Evolutionary conservation across 2,888 invertebrate genomes (phyloP), one percentile per base, ranked within the genome.

Genomic region (Synergus japonicus): DNA sequence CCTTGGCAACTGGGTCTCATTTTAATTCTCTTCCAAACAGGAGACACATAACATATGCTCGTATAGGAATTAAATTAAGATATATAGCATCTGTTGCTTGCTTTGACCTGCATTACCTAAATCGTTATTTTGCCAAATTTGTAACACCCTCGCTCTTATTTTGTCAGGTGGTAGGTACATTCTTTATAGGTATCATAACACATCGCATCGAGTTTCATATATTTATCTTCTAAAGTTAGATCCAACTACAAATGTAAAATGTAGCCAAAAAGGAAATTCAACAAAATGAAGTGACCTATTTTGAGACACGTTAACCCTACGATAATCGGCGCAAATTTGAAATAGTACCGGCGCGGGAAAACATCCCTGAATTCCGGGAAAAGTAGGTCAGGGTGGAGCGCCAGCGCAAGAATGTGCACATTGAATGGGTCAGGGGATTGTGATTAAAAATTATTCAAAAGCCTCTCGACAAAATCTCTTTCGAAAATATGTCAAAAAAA

Each of bases 1-100:
- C 65, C 63, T 65, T 85, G 83, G 79, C 79, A 58, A 76, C 80
- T 64, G 49, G 73, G 54, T 73, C 54, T 73, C 73, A 73, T 64
- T 63, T 76, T 63, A 64, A 76, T 76, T 76, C 64, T 76, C 18
- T 43, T 76, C 76, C 76, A 76, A 76, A 63, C 37, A 60, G 76
- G 18, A 44, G 18, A 44, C 60, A 29, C 18, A 13, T 18, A 22
- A 44, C 67, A 3, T 18, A 76, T 10, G 60, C 22, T 13, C 12
- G 7, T 29, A n/a, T 44, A 58, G 15, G 65, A 22, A 58, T 22
- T 22, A 22, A 22, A 22, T 22, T 22, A 22, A 22, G 22, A 22
- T n/a, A 41, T n/a, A 22, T 65, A 73, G 44, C 46, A 46, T 29
- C 65, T 46, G 46, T 46, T 67, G 58, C 12, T 22, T 15, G 54